Evolutionary conservation across 2,888 invertebrate species (phyloP).

Genomic region (Capitulum mitella): DNA sequence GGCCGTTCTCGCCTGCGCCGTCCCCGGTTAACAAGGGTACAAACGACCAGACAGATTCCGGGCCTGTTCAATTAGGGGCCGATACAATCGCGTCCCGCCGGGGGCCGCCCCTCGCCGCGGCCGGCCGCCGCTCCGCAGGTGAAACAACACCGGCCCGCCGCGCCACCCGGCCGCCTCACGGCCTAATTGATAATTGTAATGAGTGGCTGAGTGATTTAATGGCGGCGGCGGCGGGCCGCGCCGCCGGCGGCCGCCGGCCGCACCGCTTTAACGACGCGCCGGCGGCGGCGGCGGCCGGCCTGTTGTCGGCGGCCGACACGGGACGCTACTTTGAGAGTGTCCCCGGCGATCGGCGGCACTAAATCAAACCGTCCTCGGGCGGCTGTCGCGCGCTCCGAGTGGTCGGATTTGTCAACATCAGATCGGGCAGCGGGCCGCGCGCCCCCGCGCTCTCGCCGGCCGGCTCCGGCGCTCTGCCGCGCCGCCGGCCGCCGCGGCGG

Average conservation of each 20-base stretch:
- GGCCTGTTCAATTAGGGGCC: slow-evolving; percentile 18
- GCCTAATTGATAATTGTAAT: slow-evolving; percentile 25
- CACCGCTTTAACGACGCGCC: not conserved
- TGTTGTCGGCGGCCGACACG: not conserved
- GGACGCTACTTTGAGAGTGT: slow-evolving; percentile 8
- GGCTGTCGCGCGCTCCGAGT: not conserved
- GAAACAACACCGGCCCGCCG: slow-evolving; percentile 7
- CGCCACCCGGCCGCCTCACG: not conserved
- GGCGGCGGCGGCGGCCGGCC: not conserved
- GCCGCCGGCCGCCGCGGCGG: not conserved
- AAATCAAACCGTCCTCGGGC: not conserved
- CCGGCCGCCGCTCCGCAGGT: not conserved
- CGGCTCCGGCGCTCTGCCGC: not conserved
- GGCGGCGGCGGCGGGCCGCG: not conserved
- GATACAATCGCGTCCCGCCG: slow-evolving; percentile 16
- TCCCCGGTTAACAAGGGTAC: slow-evolving; percentile 18
- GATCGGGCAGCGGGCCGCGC: not conserved
- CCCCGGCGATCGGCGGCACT: not conserved
- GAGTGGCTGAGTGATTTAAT: slow-evolving; percentile 23
- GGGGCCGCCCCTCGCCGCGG: not conserved
- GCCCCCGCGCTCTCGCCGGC: not conserved
- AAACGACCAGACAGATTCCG: slow-evolving; percentile 19
- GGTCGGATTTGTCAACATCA: slow-evolving; percentile 6
- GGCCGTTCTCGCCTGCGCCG: slow-evolving; percentile 6
- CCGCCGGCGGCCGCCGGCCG: not conserved